These are phyloP conservation scores for Aphrophora alni DNA, from an alignment of 2,888 invertebrate genomes.

Conservation along the genomic window DNA sequence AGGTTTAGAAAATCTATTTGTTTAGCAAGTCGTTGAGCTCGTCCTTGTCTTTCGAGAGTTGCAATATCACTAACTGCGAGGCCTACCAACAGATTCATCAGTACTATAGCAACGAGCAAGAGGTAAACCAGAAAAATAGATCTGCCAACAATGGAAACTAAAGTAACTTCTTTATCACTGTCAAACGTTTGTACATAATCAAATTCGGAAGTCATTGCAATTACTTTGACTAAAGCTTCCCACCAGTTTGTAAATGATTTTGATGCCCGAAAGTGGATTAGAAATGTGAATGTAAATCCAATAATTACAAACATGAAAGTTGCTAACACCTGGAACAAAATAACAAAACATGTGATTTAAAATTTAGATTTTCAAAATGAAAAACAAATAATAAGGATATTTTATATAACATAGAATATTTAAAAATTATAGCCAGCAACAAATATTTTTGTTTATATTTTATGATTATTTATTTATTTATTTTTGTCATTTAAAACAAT, in stretches of 20 bases:
- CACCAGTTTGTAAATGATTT: slow-evolving; percentile 62
- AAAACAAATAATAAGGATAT: too few relatives aligned
- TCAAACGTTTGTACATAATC: slow-evolving; percentile 62
- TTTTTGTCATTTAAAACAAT: too few relatives aligned
- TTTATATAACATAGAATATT: too few relatives aligned
- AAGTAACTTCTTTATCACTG: slow-evolving; percentile 55
- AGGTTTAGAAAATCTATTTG: slow-evolving; percentile 64
- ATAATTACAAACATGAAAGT: slow-evolving; percentile 60
- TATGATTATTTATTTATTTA: too few relatives aligned
- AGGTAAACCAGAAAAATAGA: slow-evolving; percentile 63
- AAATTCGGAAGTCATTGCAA: slow-evolving; percentile 67
- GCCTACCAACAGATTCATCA: slow-evolving; percentile 67
- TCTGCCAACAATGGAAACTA: slow-evolving; percentile 60
- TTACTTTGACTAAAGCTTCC: slow-evolving; percentile 63
- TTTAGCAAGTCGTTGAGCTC: slow-evolving; percentile 62
- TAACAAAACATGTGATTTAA: too few relatives aligned
- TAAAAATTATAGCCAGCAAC: too few relatives aligned
- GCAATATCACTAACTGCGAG: slow-evolving; percentile 67
- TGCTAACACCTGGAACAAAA: slow-evolving; percentile 60
- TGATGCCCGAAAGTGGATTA: slow-evolving; percentile 63
- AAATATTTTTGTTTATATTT: too few relatives aligned
- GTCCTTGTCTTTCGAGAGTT: slow-evolving; percentile 64
- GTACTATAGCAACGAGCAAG: slow-evolving; percentile 63
- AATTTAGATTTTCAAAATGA: too few relatives aligned
- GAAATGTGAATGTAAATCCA: slow-evolving; percentile 64